Percentiles rank a stretch among this genome's conserved stretches.
phyloP scores from a whole-genome alignment of 2,797 vertebrate species.

The Australoheros facetus region DNA sequence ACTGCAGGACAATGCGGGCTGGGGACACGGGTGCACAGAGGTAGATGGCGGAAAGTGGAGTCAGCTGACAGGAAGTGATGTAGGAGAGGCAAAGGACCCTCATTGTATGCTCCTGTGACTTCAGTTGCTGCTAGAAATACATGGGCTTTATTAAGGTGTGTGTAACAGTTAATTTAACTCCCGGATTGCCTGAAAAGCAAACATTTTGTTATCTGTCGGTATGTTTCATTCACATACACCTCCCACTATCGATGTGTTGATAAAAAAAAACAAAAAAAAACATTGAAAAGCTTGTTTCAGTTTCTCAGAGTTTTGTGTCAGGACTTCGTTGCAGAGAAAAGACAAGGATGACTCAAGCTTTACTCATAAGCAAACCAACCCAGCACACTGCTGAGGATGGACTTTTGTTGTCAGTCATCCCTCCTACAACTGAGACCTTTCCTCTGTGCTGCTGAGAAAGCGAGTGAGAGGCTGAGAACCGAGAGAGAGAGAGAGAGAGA shows the following conservation, averaged over 20 bases:
- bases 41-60: conserved; percentile 41
- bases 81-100: conserved; percentile 35
- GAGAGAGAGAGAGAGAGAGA: conserved; percentile 46
- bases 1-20: conserved; percentile 49
- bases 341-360: conserved; percentile 75
- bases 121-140: not conserved
- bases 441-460: conserved; percentile 62
- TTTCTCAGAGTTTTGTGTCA: conserved; percentile 52
- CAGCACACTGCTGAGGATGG: conserved; percentile 58
- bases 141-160: not conserved
- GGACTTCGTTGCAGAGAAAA: conserved; percentile 59
- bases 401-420: conserved; percentile 76
- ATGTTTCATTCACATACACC: conserved; percentile 22
- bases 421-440: conserved; percentile 71
- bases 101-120: conserved; percentile 43
- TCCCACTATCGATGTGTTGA: conserved; percentile 26
- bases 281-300: conserved; percentile 22
- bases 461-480: conserved; percentile 51
- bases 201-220: conserved; percentile 9
- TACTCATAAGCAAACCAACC: conserved; percentile 71
- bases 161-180: not conserved
- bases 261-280: not conserved
- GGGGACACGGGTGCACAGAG: conserved; percentile 24
- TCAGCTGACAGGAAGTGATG: conserved; percentile 63
- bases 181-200: not conserved